phyloP scores from a whole-genome alignment of 2,797 vertebrate genomes.

The Craterocephalus amniculus region DNA sequence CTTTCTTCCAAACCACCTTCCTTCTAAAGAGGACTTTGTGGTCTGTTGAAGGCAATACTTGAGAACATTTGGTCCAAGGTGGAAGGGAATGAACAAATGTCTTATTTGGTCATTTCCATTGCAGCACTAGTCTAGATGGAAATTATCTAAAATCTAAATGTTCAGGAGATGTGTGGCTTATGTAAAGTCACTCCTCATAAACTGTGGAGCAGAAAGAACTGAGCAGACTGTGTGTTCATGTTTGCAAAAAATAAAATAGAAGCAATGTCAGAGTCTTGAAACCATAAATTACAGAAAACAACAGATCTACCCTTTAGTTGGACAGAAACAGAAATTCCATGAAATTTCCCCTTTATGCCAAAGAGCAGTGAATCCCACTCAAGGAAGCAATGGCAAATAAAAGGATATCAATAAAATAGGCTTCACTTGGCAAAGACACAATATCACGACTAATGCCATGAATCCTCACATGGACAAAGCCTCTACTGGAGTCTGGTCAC shows the following conservation, averaged over 20 bases:
- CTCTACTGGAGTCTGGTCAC: slow-evolving; percentile 31
- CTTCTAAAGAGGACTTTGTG: no score
- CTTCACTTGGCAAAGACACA: slow-evolving; percentile 18
- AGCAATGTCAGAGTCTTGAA: neutral
- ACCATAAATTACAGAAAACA: neutral
- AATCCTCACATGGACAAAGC: slow-evolving; percentile 41
- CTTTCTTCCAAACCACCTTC: no score
- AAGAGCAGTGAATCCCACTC: slow-evolving; percentile 9
- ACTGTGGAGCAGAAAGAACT: no score
- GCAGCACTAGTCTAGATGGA: neutral
- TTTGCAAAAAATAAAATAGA: neutral
- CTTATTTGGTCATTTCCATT: neutral
- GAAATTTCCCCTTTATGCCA: neutral
- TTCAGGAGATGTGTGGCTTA: neutral
- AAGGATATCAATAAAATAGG: slow-evolving; percentile 6
- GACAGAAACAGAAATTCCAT: neutral
- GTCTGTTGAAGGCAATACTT: no score
- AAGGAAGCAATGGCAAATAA: neutral
- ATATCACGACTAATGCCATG: slow-evolving; percentile 11
- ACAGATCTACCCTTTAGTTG: slow-evolving; percentile 8
- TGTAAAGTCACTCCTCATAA: neutral
- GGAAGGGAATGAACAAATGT: neutral
- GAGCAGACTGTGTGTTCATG: no score
- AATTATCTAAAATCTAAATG: neutral
- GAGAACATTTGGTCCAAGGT: neutral